Evolutionary conservation across 2,113 vertebrate genomes (phyloP).

Genomic region (Hippolais icterina): DNA sequence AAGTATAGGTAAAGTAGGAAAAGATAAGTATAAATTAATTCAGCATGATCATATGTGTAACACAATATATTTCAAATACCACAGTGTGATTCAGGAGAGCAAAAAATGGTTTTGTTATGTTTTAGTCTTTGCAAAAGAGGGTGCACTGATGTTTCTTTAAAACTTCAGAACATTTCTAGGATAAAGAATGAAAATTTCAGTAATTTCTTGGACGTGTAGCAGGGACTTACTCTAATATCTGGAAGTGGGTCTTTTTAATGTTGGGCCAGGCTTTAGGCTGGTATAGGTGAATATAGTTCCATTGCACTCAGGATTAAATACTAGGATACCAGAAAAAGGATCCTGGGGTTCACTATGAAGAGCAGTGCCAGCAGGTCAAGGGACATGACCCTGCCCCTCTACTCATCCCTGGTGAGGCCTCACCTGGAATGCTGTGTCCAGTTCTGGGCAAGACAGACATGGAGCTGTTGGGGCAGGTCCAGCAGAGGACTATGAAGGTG

Average conservation of each 20-base stretch:
- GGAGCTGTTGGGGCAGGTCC: background rate
- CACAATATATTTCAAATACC: background rate
- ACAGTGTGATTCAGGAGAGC: background rate
- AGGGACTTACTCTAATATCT: background rate
- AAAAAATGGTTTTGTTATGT: background rate
- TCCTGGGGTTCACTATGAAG: background rate
- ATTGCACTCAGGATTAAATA: background rate
- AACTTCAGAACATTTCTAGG: background rate
- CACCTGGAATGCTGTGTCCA: background rate
- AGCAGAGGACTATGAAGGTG: background rate
- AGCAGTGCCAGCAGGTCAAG: background rate
- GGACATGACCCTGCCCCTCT: background rate
- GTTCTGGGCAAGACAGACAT: background rate
- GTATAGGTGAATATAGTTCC: background rate
- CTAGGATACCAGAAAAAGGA: background rate
- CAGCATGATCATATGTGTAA: background rate
- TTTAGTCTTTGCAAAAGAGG: background rate
- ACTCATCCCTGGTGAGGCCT: background rate
- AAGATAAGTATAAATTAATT: background rate
- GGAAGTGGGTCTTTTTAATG: background rate
- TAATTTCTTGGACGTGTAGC: background rate
- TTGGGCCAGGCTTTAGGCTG: background rate
- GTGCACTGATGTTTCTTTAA: background rate
- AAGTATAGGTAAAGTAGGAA: background rate
- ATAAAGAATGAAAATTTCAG: background rate